Conservation (phyloP, 2,888 invertebrate genomes). For the Branchipolynoe longqiensis region DNA sequence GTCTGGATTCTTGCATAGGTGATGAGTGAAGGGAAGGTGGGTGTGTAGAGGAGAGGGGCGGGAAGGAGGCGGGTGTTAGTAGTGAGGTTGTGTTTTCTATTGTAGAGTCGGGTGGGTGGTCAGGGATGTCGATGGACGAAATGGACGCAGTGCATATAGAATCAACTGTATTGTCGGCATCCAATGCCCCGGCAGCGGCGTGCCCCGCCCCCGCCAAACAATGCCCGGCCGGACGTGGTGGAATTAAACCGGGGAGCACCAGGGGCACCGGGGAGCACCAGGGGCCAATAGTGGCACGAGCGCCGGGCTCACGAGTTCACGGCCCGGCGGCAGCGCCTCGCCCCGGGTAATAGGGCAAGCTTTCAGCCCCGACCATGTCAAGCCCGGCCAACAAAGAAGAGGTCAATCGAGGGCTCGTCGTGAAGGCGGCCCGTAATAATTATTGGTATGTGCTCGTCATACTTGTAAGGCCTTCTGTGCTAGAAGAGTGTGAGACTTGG, state of each 20-base stretch:
- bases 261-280: constrained; percentile 4
- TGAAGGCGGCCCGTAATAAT: constrained; percentile 24
- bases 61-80: no score
- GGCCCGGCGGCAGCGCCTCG: not conserved
- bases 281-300: constrained; percentile 17
- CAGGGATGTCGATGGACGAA: constrained; percentile 40
- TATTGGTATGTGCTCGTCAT: constrained; percentile 41
- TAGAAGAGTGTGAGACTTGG: constrained; percentile 6
- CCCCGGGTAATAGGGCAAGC: not conserved
- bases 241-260: constrained; percentile 47
- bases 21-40: no score
- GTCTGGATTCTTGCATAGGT: constrained; percentile 42
- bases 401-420: constrained; percentile 5
- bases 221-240: not conserved
- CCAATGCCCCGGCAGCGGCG: constrained; percentile 9
- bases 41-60: no score
- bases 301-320: not conserved
- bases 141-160: constrained; percentile 54
- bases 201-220: constrained; percentile 18
- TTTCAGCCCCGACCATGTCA: not conserved
- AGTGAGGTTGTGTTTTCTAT: not conserved
- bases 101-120: constrained; percentile 15
- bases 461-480: constrained; percentile 25
- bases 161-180: constrained; percentile 35
- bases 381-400: not conserved